These are phyloP conservation scores for Leptobrachium leishanense DNA, from an alignment of 2,113 vertebrate species.

Conservation along the genomic window DNA sequence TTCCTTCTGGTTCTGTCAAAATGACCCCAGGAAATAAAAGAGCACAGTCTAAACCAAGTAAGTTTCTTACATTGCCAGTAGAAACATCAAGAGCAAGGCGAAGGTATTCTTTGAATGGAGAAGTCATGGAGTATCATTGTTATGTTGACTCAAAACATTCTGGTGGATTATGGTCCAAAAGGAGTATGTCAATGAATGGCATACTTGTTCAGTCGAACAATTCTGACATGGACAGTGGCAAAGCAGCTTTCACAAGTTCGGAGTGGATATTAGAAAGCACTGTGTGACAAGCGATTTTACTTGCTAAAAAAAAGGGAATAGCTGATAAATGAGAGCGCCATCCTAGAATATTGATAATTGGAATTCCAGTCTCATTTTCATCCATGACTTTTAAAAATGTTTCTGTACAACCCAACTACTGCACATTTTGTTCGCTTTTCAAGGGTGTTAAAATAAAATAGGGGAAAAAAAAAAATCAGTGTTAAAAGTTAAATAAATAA, in stretches of 20 bases:
- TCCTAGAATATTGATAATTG: slow-evolving; percentile 60
- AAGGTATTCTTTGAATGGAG: slow-evolving; percentile 83
- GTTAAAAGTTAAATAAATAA: slow-evolving; percentile 48
- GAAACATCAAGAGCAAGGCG: slow-evolving; percentile 76
- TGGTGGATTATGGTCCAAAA: slow-evolving; percentile 73
- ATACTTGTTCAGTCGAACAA: slow-evolving; percentile 73
- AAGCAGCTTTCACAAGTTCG: slow-evolving; percentile 76
- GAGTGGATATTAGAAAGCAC: slow-evolving; percentile 94
- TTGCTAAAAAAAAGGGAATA: slow-evolving; percentile 54
- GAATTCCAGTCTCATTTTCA: slow-evolving; percentile 64
- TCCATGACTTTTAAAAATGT: slow-evolving; percentile 60
- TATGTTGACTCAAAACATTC: slow-evolving; percentile 64
- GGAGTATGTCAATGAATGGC: slow-evolving; percentile 89
- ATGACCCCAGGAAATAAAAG: slow-evolving; percentile 74
- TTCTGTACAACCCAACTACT: slow-evolving; percentile 54
- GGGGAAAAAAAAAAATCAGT: slow-evolving; percentile 55
- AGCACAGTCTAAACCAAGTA: slow-evolving; percentile 77
- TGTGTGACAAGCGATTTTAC: slow-evolving; percentile 71
- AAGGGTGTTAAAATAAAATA: slow-evolving; percentile 51
- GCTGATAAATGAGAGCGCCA: slow-evolving; percentile 61
- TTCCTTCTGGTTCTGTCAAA: slow-evolving; percentile 52
- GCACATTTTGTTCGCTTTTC: slow-evolving; percentile 51
- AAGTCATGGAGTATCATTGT: slow-evolving; percentile 67
- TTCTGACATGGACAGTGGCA: slow-evolving; percentile 65
- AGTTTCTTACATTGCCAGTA: slow-evolving; percentile 89